Conservation (phyloP, 1,140 invertebrate genomes). For the Pachypsylla venusta region DNA sequence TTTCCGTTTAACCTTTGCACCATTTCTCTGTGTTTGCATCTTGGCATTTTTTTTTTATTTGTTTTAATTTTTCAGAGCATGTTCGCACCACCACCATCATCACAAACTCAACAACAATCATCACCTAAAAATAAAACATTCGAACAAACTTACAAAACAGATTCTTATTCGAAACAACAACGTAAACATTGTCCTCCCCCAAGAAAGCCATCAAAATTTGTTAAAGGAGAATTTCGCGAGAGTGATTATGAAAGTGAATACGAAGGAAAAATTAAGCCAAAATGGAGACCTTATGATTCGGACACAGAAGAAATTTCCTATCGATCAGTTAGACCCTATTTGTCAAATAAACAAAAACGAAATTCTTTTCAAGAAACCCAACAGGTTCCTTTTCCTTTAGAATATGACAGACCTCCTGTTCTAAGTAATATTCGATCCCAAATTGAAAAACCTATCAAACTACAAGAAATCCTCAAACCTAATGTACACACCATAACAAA, state of each 20-base stretch:
- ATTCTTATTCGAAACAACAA: constrained; percentile 16
- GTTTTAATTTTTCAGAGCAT: neutral
- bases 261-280: constrained; percentile 43
- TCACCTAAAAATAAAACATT: neutral
- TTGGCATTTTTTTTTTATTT: neutral
- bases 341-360: constrained; percentile 33
- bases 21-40: too few species aligned
- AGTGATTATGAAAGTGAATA: constrained; percentile 62
- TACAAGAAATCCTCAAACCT: neutral
- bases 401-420: constrained; percentile 37
- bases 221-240: constrained; percentile 49
- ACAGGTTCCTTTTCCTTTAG: constrained; percentile 33
- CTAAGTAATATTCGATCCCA: neutral
- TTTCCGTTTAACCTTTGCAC: too few species aligned
- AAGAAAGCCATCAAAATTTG: constrained; percentile 46
- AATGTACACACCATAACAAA: neutral
- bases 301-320: constrained; percentile 38
- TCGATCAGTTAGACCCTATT: constrained; percentile 39
- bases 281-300: constrained; percentile 40
- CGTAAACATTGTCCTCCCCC: constrained; percentile 32
- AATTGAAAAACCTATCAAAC: neutral
- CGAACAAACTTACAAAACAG: neutral
- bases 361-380: constrained; percentile 10
- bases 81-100: neutral
- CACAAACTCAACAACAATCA: neutral